phyloP scores from a whole-genome alignment of 1,140 invertebrate species.

The Dendrolimus kikuchii region DNA sequence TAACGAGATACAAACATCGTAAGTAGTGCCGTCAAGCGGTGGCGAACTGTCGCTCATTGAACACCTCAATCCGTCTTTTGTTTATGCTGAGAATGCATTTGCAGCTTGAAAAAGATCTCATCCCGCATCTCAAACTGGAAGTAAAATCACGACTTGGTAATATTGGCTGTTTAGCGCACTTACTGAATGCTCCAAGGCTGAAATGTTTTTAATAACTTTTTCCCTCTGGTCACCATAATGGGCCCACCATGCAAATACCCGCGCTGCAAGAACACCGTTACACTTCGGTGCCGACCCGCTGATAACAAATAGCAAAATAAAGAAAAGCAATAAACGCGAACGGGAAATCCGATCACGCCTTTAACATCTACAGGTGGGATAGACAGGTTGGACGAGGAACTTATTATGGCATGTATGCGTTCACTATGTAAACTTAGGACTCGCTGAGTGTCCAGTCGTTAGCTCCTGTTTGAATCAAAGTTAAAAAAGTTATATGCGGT shows the following conservation, averaged over 20 bases:
- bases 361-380: slow-evolving; percentile 12
- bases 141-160: slow-evolving; percentile 53
- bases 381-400: slow-evolving; percentile 19
- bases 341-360: slow-evolving; percentile 52
- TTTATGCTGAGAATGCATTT: slow-evolving; percentile 37
- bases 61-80: slow-evolving; percentile 44
- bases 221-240: slow-evolving; percentile 43
- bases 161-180: slow-evolving; percentile 54
- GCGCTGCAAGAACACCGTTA: slow-evolving; percentile 45
- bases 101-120: slow-evolving; percentile 38
- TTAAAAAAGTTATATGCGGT: slow-evolving; percentile 39
- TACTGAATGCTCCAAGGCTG: slow-evolving; percentile 46
- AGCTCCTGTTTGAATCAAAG: slow-evolving; percentile 7
- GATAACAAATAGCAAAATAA: slow-evolving; percentile 52
- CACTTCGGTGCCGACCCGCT: slow-evolving; percentile 31
- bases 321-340: slow-evolving; percentile 53
- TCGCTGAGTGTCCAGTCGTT: too few relatives aligned
- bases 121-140: slow-evolving; percentile 53
- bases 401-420: slow-evolving; percentile 14
- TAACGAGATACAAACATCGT: slow-evolving; percentile 34
- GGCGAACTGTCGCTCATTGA: slow-evolving; percentile 20
- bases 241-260: slow-evolving; percentile 56
- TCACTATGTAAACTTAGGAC: slow-evolving; percentile 17
- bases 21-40: slow-evolving; percentile 24
- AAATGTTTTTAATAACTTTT: slow-evolving; percentile 62